Conservation (phyloP, 2,797 vertebrate species). For the Leontocebus nigricollis region DNA sequence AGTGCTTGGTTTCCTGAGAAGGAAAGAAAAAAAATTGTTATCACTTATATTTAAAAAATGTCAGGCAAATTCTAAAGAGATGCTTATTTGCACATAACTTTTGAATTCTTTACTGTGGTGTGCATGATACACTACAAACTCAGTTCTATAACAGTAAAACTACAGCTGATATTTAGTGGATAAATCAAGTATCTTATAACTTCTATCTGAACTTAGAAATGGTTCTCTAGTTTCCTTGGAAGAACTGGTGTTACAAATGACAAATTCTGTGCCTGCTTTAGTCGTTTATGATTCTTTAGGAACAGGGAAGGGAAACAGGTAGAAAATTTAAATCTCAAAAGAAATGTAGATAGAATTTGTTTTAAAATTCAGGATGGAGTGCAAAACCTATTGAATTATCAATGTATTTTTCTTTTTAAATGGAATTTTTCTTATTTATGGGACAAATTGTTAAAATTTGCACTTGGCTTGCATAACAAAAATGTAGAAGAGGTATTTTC, state of each 20-base stretch:
- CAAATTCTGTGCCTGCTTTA: background rate
- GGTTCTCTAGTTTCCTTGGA: conserved; percentile 24
- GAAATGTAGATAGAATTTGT: background rate
- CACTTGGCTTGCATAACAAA: background rate
- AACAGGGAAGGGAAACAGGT: background rate
- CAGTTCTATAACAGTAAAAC: background rate
- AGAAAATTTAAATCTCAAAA: conserved; percentile 20
- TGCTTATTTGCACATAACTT: background rate
- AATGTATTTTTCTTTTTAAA: background rate
- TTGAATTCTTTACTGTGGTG: conserved; percentile 1
- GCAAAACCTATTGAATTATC: background rate
- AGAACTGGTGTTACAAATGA: conserved; percentile 29
- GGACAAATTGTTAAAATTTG: background rate
- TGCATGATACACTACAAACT: background rate
- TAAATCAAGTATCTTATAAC: conserved; percentile 24
- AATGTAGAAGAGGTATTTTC: background rate
- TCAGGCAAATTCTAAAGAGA: conserved; percentile 23
- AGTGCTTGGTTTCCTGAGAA: conserved; percentile 18
- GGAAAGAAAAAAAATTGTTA: conserved; percentile 24
- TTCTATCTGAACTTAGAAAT: conserved; percentile 25
- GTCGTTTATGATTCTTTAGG: background rate
- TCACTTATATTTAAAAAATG: conserved; percentile 1
- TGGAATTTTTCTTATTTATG: background rate
- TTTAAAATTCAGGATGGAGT: background rate
- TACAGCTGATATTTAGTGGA: background rate